These are phyloP conservation scores for Pocota personata DNA, from an alignment of 2,888 invertebrate species.

Conservation along the genomic window DNA sequence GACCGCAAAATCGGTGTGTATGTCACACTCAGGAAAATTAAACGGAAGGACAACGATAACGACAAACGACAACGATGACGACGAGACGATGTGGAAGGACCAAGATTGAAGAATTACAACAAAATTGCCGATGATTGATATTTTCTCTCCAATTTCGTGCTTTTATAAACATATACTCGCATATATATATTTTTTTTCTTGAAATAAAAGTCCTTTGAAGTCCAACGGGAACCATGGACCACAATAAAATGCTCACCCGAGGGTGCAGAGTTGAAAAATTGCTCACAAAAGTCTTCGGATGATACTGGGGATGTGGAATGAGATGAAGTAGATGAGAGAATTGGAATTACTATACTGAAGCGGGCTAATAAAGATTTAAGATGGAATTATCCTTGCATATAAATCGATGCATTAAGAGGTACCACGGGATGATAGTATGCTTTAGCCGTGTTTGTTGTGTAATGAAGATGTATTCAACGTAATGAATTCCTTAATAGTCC, in stretches of 20 bases:
- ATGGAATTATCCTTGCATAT: slow-evolving; percentile 73
- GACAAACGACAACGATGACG: neutral
- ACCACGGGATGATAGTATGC: slow-evolving; percentile 54
- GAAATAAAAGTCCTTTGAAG: slow-evolving; percentile 48
- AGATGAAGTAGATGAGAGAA: neutral
- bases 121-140: slow-evolving; percentile 64
- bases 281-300: slow-evolving; percentile 43
- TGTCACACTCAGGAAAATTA: slow-evolving; percentile 53
- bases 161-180: slow-evolving; percentile 29
- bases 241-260: slow-evolving; percentile 54
- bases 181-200: neutral
- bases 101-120: slow-evolving; percentile 43
- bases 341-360: slow-evolving; percentile 54
- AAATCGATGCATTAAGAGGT: slow-evolving; percentile 71
- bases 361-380: slow-evolving; percentile 71
- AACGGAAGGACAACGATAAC: slow-evolving; percentile 47
- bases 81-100: slow-evolving; percentile 10
- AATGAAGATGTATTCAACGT: slow-evolving; percentile 71
- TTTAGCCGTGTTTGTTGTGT: slow-evolving; percentile 61
- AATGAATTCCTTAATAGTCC: slow-evolving; percentile 71
- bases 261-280: slow-evolving; percentile 62
- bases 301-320: neutral
- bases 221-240: slow-evolving; percentile 31
- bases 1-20: slow-evolving; percentile 32
- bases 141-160: slow-evolving; percentile 59